phyloP scores from a whole-genome alignment of 2,888 invertebrate genomes.

The Eupithecia abbreviata region DNA sequence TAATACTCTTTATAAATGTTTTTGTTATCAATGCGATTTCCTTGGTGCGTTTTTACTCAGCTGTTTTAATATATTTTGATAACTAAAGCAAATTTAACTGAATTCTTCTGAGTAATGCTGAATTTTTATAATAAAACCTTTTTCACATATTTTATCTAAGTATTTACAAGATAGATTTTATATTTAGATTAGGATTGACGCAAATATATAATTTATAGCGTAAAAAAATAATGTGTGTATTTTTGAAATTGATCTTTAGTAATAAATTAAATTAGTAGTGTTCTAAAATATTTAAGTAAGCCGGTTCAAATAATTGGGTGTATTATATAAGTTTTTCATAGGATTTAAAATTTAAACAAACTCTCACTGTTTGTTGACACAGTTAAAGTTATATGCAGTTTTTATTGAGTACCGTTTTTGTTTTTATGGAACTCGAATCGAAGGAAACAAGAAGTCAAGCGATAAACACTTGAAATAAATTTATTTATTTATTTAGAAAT shows the following conservation, averaged over 20 bases:
- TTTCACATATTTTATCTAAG: conserved; percentile 43
- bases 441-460: not conserved
- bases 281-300: conserved; percentile 34
- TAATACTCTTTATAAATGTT: conserved; percentile 35
- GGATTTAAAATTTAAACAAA: not conserved
- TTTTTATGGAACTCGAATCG: not conserved
- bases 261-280: conserved; percentile 28
- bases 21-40: conserved; percentile 25
- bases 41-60: conserved; percentile 26
- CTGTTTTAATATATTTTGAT: conserved; percentile 29
- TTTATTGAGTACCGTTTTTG: not conserved
- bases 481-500: not conserved
- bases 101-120: conserved; percentile 33
- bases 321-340: conserved; percentile 21
- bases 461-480: not conserved
- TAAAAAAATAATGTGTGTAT: conserved; percentile 39
- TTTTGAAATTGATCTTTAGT: conserved; percentile 42
- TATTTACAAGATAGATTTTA: conserved; percentile 42
- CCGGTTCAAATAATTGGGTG: conserved; percentile 25
- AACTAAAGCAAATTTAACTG: conserved; percentile 33
- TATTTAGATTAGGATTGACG: conserved; percentile 40
- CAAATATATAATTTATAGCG: conserved; percentile 37
- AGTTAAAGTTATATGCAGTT: not conserved
- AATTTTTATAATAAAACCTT: conserved; percentile 38
- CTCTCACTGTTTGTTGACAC: not conserved